These are phyloP conservation scores for Cephus rjabovi DNA, from an alignment of 2,888 invertebrate species.

Conservation along the genomic window DNA sequence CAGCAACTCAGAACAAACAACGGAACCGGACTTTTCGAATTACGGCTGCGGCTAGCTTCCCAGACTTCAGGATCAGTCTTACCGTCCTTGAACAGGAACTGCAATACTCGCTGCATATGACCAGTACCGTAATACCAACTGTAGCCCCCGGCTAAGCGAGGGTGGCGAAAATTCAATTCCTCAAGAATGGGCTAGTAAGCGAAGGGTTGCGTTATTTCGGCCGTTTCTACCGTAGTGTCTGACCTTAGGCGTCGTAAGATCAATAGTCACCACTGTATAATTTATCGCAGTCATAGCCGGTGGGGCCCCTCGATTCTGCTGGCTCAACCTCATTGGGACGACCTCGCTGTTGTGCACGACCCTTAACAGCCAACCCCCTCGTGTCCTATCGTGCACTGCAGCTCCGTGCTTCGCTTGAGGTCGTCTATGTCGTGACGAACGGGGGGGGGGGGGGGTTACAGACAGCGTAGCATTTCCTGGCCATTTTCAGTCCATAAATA, in stretches of 20 bases:
- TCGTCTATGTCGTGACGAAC: not conserved
- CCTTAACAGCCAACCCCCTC: slow-evolving; percentile 22
- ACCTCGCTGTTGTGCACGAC: not conserved
- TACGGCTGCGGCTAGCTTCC: too few relatives aligned
- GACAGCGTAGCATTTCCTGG: not conserved
- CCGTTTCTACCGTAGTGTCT: slow-evolving; percentile 48
- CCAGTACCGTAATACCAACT: too few relatives aligned
- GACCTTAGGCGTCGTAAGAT: slow-evolving; percentile 57
- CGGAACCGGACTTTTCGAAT: too few relatives aligned
- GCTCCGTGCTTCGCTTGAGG: slow-evolving; percentile 1
- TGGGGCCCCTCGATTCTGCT: not conserved
- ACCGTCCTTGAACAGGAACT: too few relatives aligned
- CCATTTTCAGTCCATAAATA: not conserved
- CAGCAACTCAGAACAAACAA: too few relatives aligned
- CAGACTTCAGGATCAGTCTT: too few relatives aligned
- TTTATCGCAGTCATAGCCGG: slow-evolving; percentile 54
- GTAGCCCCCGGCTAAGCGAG: too few relatives aligned
- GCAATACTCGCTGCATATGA: too few relatives aligned
- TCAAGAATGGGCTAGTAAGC: slow-evolving; percentile 26
- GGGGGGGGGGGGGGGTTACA: not conserved
- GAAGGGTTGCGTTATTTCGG: slow-evolving; percentile 26
- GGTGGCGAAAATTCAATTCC: slow-evolving; percentile 38
- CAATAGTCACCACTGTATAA: slow-evolving; percentile 58
- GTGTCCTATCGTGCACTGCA: slow-evolving; percentile 14
- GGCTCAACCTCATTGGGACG: slow-evolving; percentile 4